Conservation (phyloP, 2,113 vertebrate genomes). For the Himantopus leucocephalus region DNA sequence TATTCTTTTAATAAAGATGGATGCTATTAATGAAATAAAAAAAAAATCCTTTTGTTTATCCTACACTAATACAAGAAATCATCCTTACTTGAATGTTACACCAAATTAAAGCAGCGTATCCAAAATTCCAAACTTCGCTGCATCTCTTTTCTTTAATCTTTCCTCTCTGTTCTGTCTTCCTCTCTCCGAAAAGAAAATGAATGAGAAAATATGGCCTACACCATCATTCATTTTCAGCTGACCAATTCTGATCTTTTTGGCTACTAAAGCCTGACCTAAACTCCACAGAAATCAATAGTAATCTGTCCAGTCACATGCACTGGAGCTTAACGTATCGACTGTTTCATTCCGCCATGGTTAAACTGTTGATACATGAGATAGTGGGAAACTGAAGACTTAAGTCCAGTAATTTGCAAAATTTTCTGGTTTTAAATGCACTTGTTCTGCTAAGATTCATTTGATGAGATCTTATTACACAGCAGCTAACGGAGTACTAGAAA, state of each 20-base stretch:
- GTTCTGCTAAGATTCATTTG: background rate
- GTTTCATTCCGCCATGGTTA: background rate
- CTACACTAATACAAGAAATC: background rate
- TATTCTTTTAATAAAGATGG: background rate
- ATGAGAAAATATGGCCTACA: background rate
- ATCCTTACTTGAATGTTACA: background rate
- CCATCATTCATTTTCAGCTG: background rate
- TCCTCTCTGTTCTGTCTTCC: background rate
- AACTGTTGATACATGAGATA: background rate
- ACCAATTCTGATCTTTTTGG: background rate
- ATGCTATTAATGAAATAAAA: background rate
- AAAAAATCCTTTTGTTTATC: background rate
- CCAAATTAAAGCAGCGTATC: background rate
- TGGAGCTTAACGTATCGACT: background rate
- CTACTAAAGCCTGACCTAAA: background rate
- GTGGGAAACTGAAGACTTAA: background rate
- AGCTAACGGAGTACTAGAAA: background rate
- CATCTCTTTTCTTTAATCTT: no score
- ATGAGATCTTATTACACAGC: background rate
- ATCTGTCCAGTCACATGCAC: background rate
- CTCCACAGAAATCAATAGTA: background rate
- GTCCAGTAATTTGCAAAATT: background rate
- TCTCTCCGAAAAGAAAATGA: background rate
- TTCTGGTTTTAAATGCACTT: background rate
- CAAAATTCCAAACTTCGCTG: background rate